Evolutionary conservation across 1,140 invertebrate genomes (phyloP), one percentile per base, ranked within the genome.

Genomic region (Akabosia matsudoensis): DNA sequence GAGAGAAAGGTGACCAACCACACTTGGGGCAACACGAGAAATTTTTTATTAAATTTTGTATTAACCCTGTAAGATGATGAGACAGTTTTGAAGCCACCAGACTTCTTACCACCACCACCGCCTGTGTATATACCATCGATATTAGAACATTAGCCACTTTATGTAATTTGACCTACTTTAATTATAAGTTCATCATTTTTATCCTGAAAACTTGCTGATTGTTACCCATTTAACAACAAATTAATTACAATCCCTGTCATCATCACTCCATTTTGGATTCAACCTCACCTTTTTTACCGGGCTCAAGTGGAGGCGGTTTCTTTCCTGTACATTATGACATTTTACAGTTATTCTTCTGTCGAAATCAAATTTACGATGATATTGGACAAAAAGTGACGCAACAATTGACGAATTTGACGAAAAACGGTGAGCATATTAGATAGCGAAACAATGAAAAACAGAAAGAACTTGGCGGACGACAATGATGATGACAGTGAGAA

Each of bases 41-140:
- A 51, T 10, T n/a, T n/a, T 45, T 10, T n/a, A 61, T 13, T 16
- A 24, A 31, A 67, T 67, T 30, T 67, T 56, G 52, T 79, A 54
- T 70, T 74, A 87, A 92, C 90, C 89, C 90, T 94, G 89, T 96
- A 96, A 82, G 92, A 91, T 80, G 94, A 95, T 72, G 95, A 97
- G 82, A 97, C 95, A 86, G 95, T 97, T 86, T 94, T 93, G 90
- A 97, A 96, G 88, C 94, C 94, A 90, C 93, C 93, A 84, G 94
- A 93, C 90, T 96, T 96, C 90, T 96, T 96, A 51, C 70, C 70
- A 72, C 70, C 70, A 72, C 70, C 70, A 34, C 70, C 76, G 24
- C 75, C 75, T 72, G 30, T n/a, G 45, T 22, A 18, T 2, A 30
- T 67, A 1, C 10, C 61, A 31, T 67, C 22, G n/a, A n/a, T n/a